Base-by-base conservation (phyloP, 2,888 invertebrate genomes). In the Seira sanloemensis region DNA sequence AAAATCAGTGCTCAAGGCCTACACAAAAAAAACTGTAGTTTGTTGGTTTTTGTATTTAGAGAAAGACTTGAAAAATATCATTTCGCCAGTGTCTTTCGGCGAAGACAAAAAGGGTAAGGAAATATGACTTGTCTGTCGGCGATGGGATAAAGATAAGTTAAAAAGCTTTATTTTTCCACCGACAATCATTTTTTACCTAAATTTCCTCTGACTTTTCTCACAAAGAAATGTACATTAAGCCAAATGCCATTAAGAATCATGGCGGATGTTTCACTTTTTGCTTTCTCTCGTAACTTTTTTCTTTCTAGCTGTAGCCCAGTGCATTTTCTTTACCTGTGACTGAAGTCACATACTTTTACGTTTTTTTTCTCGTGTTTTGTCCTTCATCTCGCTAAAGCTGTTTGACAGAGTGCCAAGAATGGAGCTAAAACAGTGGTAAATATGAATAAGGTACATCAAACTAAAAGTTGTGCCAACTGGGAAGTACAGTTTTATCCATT, bases 191-290 rank as follows among this genome's bases (percentile, higher is more conserved):
- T 37, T 37, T 37, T 37, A 37, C 7, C 37, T 37, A 9, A 37
- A n/a, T n/a, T n/a, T 12, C 37, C 37, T 12, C 5, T 37, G 37
- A 9, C 37, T 37, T n/a, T 37, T 12, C 37, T 37, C 5, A 37
- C 37, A 9, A 5, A 37, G 37, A 37, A 37, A 37, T 37, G 37
- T 37, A 37, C 37, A 12, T 37, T 37, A 37, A 58, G 18, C 68
- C 7, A 21, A 68, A 68, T 76, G 68, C 62, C 74, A 80, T 76
- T 81, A 75, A 67, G 66, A 81, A 76, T 82, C 82, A 77, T 72
- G 77, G 76, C 71, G 82, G 76, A 77, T 77, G 69, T 82, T 77
- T 75, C 81, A 76, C 69, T 80, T 74, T 65, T 74, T 66, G 9
- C 7, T 26, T 7, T 27, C 23, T 58, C 58, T 9, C 7, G 4